Conservation (phyloP, 2,797 vertebrate genomes). For the Geotria australis region DNA sequence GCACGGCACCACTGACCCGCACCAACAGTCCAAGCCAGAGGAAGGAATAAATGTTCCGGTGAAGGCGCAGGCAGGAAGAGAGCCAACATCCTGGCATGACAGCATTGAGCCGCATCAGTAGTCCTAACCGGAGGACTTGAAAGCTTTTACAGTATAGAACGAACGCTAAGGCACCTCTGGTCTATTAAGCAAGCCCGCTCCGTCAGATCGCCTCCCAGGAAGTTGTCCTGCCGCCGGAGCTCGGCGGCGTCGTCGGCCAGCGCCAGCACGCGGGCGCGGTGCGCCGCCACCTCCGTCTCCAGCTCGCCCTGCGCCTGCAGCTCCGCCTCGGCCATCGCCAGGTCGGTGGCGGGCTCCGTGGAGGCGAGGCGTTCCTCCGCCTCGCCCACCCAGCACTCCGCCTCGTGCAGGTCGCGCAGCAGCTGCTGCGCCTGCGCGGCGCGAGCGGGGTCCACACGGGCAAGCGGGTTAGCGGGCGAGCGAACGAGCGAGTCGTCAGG, state of each 20-base stretch:
- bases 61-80: too few relatives aligned
- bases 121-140: too few relatives aligned
- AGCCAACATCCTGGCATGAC: too few relatives aligned
- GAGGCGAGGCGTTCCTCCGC: constrained; percentile 20
- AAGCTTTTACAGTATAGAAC: too few relatives aligned
- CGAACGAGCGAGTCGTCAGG: too few relatives aligned
- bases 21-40: too few relatives aligned
- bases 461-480: too few relatives aligned
- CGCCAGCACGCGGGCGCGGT: constrained; percentile 16
- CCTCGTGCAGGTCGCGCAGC: constrained; percentile 23
- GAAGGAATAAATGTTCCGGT: too few relatives aligned
- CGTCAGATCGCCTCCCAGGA: constrained; percentile 28
- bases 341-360: constrained; percentile 13
- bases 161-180: constrained; percentile 29
- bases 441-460: not conserved
- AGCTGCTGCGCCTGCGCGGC: constrained; percentile 28
- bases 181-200: constrained; percentile 19
- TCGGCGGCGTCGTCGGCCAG: constrained; percentile 18
- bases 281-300: constrained; percentile 28
- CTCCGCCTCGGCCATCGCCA: constrained; percentile 18
- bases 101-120: too few relatives aligned
- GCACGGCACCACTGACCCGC: too few relatives aligned
- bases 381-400: constrained; percentile 23
- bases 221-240: constrained; percentile 23
- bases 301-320: constrained; percentile 27